Evolutionary conservation across 2,113 vertebrate species (phyloP).

Genomic region (Numida meleagris): DNA sequence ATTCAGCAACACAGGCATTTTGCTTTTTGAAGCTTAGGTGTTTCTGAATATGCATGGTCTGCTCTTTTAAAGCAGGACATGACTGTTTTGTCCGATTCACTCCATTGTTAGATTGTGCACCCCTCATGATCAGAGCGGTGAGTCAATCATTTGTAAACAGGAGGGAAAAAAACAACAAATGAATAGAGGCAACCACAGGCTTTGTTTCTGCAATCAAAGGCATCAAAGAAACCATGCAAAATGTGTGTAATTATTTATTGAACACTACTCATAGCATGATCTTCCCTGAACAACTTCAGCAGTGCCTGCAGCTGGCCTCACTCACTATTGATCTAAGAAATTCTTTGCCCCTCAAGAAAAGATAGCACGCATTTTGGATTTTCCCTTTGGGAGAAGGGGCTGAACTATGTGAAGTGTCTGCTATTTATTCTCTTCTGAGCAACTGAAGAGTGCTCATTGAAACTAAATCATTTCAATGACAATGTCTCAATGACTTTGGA

Average conservation of each 20-base stretch:
- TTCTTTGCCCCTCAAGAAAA: not conserved
- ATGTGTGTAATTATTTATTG: not conserved
- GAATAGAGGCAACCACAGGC: constrained; percentile 23
- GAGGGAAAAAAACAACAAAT: not conserved
- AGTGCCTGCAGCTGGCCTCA: not conserved
- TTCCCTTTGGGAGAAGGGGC: not conserved
- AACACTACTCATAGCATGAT: not conserved
- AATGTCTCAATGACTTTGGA: not conserved
- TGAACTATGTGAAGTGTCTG: not conserved
- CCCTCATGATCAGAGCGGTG: constrained; percentile 48
- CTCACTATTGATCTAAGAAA: not conserved
- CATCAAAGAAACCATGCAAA: not conserved
- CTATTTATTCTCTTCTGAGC: not conserved
- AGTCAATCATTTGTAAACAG: constrained; percentile 55
- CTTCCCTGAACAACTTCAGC: not conserved
- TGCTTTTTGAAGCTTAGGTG: not conserved
- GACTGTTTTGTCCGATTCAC: constrained; percentile 52
- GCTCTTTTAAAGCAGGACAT: constrained; percentile 32
- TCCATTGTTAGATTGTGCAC: constrained; percentile 37
- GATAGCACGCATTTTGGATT: not conserved
- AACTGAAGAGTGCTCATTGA: rapidly evolving
- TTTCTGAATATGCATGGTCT: constrained; percentile 10
- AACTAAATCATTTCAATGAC: not conserved
- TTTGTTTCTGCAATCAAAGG: constrained; percentile 41
- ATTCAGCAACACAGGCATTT: not conserved